These are phyloP conservation scores for Zaprionus davidi DNA, from an alignment of 1,140 invertebrate genomes.

Conservation along the genomic window DNA sequence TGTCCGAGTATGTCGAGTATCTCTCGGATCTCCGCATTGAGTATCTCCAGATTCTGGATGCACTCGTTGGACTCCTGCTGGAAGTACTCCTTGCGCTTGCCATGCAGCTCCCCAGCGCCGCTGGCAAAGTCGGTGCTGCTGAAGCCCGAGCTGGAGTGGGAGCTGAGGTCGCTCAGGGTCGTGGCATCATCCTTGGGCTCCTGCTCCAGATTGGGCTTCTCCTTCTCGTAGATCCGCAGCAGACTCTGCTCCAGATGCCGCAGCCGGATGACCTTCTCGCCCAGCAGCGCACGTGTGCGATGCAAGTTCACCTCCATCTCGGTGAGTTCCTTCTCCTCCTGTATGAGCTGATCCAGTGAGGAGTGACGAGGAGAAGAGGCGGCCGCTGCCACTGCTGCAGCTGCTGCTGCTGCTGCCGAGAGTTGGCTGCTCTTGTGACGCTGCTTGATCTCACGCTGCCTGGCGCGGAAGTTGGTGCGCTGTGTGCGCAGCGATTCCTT, in stretches of 20 bases:
- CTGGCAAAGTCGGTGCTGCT: conserved; percentile 89
- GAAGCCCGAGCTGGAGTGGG: conserved; percentile 88
- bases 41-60: conserved; percentile 89
- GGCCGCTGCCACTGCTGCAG: conserved; percentile 23
- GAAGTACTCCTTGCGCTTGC: conserved; percentile 77
- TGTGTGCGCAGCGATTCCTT: conserved; percentile 87
- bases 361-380: conserved; percentile 84
- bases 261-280: conserved; percentile 91
- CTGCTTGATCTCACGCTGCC: conserved; percentile 78
- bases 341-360: conserved; percentile 87
- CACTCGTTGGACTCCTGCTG: conserved; percentile 89
- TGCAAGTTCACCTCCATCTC: conserved; percentile 92
- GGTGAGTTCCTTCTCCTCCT: conserved; percentile 91
- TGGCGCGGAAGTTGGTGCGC: conserved; percentile 70
- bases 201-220: conserved; percentile 83
- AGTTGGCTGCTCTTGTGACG: conserved; percentile 59
- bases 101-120: conserved; percentile 85
- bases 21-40: conserved; percentile 89
- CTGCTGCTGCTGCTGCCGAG: background rate
- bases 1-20: conserved; percentile 89
- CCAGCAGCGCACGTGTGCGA: conserved; percentile 90
- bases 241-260: conserved; percentile 91
- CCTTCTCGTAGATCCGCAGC: conserved; percentile 86
- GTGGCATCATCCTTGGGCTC: conserved; percentile 85
- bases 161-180: conserved; percentile 88